Conservation (phyloP, 2,888 invertebrate species). For the Rosalia funebris region DNA sequence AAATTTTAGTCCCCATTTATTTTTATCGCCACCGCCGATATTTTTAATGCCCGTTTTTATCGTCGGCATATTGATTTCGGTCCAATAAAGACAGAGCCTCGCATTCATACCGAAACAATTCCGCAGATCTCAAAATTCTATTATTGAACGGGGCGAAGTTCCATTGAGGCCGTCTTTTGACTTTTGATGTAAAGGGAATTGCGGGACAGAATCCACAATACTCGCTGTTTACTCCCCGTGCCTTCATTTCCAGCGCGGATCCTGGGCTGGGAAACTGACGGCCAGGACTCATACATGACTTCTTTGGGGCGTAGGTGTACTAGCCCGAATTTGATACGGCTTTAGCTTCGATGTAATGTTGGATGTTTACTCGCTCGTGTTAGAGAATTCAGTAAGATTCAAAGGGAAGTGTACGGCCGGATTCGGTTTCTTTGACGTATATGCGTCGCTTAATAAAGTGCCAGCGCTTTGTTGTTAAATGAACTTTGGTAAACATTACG, state of each 20-base stretch:
- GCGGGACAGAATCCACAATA: conserved; percentile 22
- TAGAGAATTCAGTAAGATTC: background rate
- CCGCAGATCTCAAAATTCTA: background rate
- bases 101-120: conserved; percentile 17
- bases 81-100: background rate
- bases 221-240: conserved; percentile 19
- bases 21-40: too few species aligned
- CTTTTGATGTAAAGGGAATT: conserved; percentile 22
- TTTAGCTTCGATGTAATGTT: conserved; percentile 7
- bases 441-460: background rate
- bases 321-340: conserved; percentile 14
- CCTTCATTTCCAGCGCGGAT: conserved; percentile 8
- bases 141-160: conserved; percentile 4
- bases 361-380: conserved; percentile 13
- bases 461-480: background rate
- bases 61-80: background rate
- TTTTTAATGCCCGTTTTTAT: too few species aligned
- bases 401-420: conserved; percentile 8
- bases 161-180: conserved; percentile 15
- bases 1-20: too few species aligned
- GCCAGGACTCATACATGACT: conserved; percentile 13
- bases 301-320: conserved; percentile 2
- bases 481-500: too few species aligned
- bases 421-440: conserved; percentile 9
- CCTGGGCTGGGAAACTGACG: conserved; percentile 3